These are phyloP conservation scores for Petrocephalus zakoni DNA, from an alignment of 2,113 vertebrate genomes.

Conservation along the genomic window DNA sequence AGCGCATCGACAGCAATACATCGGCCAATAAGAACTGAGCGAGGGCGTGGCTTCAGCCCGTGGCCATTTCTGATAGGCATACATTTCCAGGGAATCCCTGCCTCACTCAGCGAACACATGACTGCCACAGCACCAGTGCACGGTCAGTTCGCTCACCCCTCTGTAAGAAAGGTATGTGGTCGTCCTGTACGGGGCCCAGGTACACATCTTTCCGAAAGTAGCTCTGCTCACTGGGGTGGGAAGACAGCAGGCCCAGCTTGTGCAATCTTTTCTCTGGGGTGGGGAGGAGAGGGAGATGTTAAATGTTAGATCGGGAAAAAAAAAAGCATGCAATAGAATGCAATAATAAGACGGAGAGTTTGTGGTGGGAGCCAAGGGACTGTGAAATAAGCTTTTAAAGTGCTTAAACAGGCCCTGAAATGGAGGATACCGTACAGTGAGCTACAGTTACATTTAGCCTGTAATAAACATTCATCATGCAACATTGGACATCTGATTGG, in stretches of 20 bases:
- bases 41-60: neutral
- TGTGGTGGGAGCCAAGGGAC: neutral
- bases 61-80: neutral
- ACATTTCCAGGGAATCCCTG: neutral
- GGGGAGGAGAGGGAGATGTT: neutral
- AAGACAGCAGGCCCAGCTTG: conserved; percentile 62
- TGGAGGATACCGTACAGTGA: neutral
- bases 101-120: neutral
- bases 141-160: conserved; percentile 52
- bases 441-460: neutral
- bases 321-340: neutral
- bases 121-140: neutral
- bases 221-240: conserved; percentile 63
- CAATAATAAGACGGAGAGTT: neutral
- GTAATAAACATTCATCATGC: neutral
- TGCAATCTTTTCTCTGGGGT: conserved; percentile 75
- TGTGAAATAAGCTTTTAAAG: neutral
- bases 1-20: too few relatives aligned
- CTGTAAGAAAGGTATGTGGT: conserved; percentile 80
- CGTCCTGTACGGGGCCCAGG: conserved; percentile 72
- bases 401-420: neutral
- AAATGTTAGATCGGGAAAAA: neutral
- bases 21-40: neutral
- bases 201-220: conserved; percentile 75
- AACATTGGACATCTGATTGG: neutral